Conservation (phyloP, 1,140 invertebrate species). For the Leguminivora glycinivorella region DNA sequence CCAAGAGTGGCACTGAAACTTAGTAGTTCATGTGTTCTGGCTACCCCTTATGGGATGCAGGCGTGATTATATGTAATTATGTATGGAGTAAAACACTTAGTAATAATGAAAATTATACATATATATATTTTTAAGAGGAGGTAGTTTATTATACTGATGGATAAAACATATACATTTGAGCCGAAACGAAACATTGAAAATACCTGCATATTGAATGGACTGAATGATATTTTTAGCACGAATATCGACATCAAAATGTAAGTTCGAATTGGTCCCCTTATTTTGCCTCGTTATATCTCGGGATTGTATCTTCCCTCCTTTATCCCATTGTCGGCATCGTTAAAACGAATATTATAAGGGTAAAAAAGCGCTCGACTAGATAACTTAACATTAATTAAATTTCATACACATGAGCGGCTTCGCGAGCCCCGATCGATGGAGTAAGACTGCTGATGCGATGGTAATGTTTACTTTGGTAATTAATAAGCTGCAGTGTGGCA, state of each 20-base stretch:
- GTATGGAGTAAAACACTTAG: too few species aligned
- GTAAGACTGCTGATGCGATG: not conserved
- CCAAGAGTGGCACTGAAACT: too few species aligned
- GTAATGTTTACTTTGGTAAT: conserved; percentile 12
- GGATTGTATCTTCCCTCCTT: not conserved
- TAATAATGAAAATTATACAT: too few species aligned
- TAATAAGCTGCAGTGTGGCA: not conserved
- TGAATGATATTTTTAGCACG: not conserved
- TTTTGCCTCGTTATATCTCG: not conserved
- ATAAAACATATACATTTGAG: too few species aligned
- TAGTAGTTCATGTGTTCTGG: too few species aligned
- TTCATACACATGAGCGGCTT: conserved; percentile 14
- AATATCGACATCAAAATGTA: not conserved
- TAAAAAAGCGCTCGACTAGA: conserved; percentile 9
- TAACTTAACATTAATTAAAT: conserved; percentile 21
- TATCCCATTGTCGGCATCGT: not conserved
- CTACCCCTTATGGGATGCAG: too few species aligned
- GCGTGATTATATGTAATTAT: too few species aligned
- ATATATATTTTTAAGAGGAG: too few species aligned
- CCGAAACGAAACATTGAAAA: too few species aligned
- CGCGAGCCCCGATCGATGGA: not conserved
- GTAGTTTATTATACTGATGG: too few species aligned
- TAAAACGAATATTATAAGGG: conserved; percentile 4
- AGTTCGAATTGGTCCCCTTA: not conserved
- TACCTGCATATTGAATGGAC: too few species aligned